Percentiles rank a stretch among this genome's conserved stretches.
Evolutionary conservation across 2,888 invertebrate genomes (phyloP).

Genomic region (Abrostola triplasia): DNA sequence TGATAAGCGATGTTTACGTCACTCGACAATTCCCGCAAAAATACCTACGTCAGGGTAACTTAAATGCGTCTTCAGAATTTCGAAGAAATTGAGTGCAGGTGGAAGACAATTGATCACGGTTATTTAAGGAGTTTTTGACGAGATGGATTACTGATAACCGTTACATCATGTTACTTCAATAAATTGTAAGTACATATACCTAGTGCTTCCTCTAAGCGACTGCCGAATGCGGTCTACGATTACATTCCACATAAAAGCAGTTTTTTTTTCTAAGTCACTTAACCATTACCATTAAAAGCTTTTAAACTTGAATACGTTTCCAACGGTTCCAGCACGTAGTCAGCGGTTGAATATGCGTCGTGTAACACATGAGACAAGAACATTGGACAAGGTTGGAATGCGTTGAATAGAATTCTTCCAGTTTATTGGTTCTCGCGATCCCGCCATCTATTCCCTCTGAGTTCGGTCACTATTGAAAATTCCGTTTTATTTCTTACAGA

Average conservation of each 20-base stretch:
- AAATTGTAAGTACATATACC: no score
- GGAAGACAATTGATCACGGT: no score
- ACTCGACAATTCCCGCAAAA: constrained; percentile 16
- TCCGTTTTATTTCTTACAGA: constrained; percentile 49
- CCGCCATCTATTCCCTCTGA: constrained; percentile 37
- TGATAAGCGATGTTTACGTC: constrained; percentile 16
- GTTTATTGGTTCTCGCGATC: constrained; percentile 65
- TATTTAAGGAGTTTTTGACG: no score
- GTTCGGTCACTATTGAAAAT: constrained; percentile 57
- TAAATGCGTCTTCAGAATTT: no score
- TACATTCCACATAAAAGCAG: no score
- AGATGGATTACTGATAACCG: no score
- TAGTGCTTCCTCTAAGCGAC: no score
- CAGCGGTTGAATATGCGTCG: constrained; percentile 58
- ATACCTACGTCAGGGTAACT: background rate
- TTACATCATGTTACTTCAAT: no score
- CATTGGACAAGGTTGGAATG: constrained; percentile 66
- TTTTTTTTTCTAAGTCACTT: constrained; percentile 4
- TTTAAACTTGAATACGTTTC: constrained; percentile 35
- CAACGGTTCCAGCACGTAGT: constrained; percentile 47
- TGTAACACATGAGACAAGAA: constrained; percentile 59
- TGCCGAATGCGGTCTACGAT: background rate
- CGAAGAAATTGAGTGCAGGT: no score
- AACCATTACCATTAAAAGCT: constrained; percentile 26
- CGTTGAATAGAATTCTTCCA: constrained; percentile 72